Evolutionary conservation across 2,113 vertebrate species (phyloP), one percentile per base, ranked within the genome.

Genomic region (Hepsetus odoe): DNA sequence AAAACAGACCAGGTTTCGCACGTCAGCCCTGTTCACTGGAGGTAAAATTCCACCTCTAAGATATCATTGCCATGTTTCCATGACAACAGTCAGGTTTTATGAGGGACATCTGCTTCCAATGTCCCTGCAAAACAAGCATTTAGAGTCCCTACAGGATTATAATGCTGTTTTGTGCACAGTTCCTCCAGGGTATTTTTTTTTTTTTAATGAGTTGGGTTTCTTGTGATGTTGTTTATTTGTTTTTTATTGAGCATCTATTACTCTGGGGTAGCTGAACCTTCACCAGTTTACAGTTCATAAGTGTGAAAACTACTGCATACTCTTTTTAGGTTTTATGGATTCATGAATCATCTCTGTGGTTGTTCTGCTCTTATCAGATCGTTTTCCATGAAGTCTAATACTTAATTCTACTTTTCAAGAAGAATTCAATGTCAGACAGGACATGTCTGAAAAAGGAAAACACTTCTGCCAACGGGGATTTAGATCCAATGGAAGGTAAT

Each of bases 61-160:
- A 61, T 70, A 28, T 70, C 30, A 70, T 24, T 78, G 67, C 75
- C 56, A 68, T 38, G 70, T 82, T 82, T 67, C 80, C 80, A 82
- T 49, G 76, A 77, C 81, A 42, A 78, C 71, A 77, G 59, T 42
- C 58, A 64, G 32, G 44, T 33, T 69, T 65, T 65, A 65, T n/a
- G 67, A 59, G 40, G 38, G 42, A 51, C 9, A 32, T n/a, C 20
- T 22, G 35, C 61, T 65, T 65, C 35, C n/a, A 65, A 65, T 33
- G 35, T 65, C 35, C 33, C 38, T 18, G 20, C 18, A 65, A 22
- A 22, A 22, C 16, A 20, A 35, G 18, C 22, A 3, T 65, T 65
- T 38, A n/a, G 16, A 38, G 6, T 20, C 59, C 59, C 59, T 64
- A 4, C 59, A 64, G 59, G 30, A 64, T 20, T 16, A 9, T 62